Base-by-base conservation (phyloP, 1,140 invertebrate species). In the Galleria mellonella region DNA sequence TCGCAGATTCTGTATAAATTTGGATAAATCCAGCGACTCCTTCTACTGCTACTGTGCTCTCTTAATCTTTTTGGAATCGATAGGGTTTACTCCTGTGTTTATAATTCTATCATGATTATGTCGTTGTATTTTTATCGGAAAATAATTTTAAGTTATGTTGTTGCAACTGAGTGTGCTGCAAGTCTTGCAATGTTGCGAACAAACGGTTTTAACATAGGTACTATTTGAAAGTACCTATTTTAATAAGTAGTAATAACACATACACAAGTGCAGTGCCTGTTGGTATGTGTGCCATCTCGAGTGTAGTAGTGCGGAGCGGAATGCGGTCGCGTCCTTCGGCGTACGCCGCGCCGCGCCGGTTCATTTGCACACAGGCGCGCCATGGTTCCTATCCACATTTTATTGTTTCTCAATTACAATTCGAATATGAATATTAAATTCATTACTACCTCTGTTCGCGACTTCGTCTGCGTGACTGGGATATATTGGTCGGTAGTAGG, bases 291-390 rank as follows among this genome's bases (percentile, higher is more conserved):
- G 75, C 66, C 73, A 70, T 69, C 65, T 70, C 58, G 54, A 50
- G 42, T 67, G 71, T 73, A 51, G 56, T 66, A 55, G 70, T 69
- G 73, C 43, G 67, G 62, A 47, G 66, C 48, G 78, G 78, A 83
- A 83, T 83, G 78, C 78, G 78, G 72, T 68, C 78, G 64, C 76
- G 78, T 83, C 78, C 78, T 83, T 83, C 78, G 72, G 48, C 60
- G 68, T 60, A 60, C 58, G 48, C 47, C 55, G 48, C 54, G 46
- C 38, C 60, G 48, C 54, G 46, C 38, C 60, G 64, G 58, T 71
- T 76, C 73, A 83, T 79, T 79, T 83, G 78, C 78, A 79, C 75
- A 79, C 65, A 72, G 71, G 51, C 69, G 57, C 55, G 50, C 41
- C 50, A 43, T 35, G 40, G 37, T 52, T 41, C 43, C 69, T 62